Conservation (phyloP, 2,113 vertebrate species). For the Gulo gulo region DNA sequence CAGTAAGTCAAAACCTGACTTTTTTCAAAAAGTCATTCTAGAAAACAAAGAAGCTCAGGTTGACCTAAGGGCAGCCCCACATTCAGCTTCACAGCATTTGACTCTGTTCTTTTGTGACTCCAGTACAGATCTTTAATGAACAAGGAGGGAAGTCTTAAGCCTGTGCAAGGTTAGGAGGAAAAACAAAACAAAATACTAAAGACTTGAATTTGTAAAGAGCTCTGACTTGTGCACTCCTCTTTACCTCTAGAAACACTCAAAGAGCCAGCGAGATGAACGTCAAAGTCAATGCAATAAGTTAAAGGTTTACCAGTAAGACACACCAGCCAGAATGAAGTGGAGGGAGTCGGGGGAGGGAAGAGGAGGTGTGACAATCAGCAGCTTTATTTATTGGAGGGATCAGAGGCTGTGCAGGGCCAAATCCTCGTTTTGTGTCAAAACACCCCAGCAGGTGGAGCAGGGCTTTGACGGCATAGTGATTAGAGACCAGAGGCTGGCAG, state of each 20-base stretch:
- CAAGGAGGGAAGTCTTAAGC: neutral
- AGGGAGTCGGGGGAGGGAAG: rapidly evolving
- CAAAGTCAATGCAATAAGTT: neutral
- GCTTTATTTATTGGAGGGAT: neutral
- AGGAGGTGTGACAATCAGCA: too few species aligned
- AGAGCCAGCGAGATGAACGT: neutral
- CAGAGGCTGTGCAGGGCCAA: neutral
- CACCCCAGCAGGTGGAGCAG: neutral
- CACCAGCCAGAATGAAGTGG: too few species aligned
- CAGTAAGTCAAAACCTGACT: neutral
- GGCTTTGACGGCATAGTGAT: neutral
- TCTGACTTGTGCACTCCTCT: neutral
- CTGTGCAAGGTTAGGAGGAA: neutral
- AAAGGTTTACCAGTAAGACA: neutral
- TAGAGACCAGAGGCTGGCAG: too few species aligned
- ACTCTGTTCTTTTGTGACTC: neutral
- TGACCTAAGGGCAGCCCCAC: neutral
- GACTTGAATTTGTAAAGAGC: conserved; percentile 15
- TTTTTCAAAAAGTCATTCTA: conserved; percentile 17
- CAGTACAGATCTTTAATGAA: conserved; percentile 40
- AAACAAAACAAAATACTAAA: neutral
- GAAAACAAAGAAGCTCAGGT: conserved; percentile 9
- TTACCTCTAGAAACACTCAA: neutral
- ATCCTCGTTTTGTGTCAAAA: neutral
- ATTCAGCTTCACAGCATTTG: conserved; percentile 15